phyloP scores from a whole-genome alignment of 2,113 vertebrate species.

The Corapipo altera region DNA sequence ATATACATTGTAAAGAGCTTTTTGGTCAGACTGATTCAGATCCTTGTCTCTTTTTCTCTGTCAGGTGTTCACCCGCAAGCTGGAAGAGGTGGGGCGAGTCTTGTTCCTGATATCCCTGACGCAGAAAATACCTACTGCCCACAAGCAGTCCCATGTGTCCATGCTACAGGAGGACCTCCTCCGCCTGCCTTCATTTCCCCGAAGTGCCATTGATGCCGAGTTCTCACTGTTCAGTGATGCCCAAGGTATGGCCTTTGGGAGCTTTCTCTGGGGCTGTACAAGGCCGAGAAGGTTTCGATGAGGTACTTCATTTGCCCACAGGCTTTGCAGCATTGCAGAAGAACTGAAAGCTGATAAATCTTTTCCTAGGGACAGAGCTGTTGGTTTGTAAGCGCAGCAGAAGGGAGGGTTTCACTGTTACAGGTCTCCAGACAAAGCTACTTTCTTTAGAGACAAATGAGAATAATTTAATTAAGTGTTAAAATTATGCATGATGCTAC shows the following conservation, averaged over 20 bases:
- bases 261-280: neutral
- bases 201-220: slow-evolving; percentile 94
- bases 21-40: neutral
- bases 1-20: neutral
- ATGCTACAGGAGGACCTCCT: slow-evolving; percentile 98
- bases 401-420: neutral
- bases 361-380: neutral
- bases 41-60: neutral
- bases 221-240: slow-evolving; percentile 95
- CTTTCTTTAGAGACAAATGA: neutral
- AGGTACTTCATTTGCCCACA: neutral
- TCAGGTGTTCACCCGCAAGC: slow-evolving; percentile 94
- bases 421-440: neutral
- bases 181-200: slow-evolving; percentile 93
- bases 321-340: neutral
- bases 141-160: slow-evolving; percentile 97
- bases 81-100: slow-evolving; percentile 95
- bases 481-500: neutral
- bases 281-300: neutral
- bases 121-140: slow-evolving; percentile 90
- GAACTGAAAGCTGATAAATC: neutral
- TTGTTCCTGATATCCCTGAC: slow-evolving; percentile 96
- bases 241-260: slow-evolving; percentile 76
- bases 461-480: neutral
- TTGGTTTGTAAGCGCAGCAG: neutral